These are phyloP conservation scores for Characodon lateralis DNA, from an alignment of 2,797 vertebrate genomes.

Conservation along the genomic window DNA sequence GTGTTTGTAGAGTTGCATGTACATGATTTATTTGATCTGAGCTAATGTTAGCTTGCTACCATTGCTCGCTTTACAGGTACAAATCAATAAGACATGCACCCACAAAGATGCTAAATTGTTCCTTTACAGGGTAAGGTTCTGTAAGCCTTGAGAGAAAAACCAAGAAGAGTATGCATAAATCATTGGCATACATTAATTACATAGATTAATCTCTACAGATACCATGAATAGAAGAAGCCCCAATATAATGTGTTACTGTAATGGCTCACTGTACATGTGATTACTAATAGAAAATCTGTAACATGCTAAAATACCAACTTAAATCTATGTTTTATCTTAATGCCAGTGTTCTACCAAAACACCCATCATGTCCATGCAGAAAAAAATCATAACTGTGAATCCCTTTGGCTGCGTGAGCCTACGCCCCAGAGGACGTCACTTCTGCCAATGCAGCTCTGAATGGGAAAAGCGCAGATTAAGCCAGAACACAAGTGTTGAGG, in stretches of 20 bases:
- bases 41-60: constrained; percentile 64
- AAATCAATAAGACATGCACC: constrained; percentile 72
- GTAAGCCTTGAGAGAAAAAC: constrained; percentile 24
- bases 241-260: neutral
- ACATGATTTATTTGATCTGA: constrained; percentile 46
- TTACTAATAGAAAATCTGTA: neutral
- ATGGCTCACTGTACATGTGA: constrained; percentile 5
- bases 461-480: constrained; percentile 75
- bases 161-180: constrained; percentile 27
- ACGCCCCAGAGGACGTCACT: constrained; percentile 53
- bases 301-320: constrained; percentile 4
- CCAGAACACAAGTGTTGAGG: constrained; percentile 79
- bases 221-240: constrained; percentile 14
- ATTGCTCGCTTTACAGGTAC: constrained; percentile 72
- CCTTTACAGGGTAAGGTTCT: constrained; percentile 29
- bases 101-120: constrained; percentile 66
- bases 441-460: constrained; percentile 61
- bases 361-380: constrained; percentile 5
- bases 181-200: constrained; percentile 10
- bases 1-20: constrained; percentile 39
- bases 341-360: neutral
- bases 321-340: constrained; percentile 14
- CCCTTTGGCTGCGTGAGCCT: constrained; percentile 26
- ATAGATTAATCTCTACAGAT: constrained; percentile 28
- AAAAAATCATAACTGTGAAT: constrained; percentile 36